Evolutionary conservation across 2,888 invertebrate genomes (phyloP), one percentile per base, ranked within the genome.

Genomic region (Chironomus riparius): DNA sequence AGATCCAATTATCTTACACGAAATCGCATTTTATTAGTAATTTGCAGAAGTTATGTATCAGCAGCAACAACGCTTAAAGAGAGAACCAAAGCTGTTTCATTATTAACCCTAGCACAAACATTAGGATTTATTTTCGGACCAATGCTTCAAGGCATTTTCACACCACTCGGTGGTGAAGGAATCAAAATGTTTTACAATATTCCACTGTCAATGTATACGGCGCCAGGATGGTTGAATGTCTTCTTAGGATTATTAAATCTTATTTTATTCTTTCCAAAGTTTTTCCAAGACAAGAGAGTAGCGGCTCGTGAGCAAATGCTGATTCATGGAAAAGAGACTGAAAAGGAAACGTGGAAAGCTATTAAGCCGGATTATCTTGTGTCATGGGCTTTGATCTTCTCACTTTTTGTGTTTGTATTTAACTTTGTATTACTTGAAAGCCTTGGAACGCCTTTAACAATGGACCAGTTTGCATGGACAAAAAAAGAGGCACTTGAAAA

Each of bases 401-500:
- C 93, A n/a, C 94, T 94, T 83, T 94, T 93, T 82, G 89, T 93
- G 78, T 86, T 94, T 78, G 92, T 93, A 75, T 94, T 94, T 83
- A 94, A 93, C 85, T 94, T 94, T 84, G 94, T 94, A 80, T 86
- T 95, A 77, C 85, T 94, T 79, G 95, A 95, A 87, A 94, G 94
- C 86, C 48, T 38, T 68, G 77, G 47, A 50, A 93, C 94, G 10
- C 89, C 93, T 3, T 86, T 95, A 75, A 93, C 92, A 38, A 94
- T 93, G 92, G 94, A 95, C 82, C 93, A 94, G 85, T 94, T 94
- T 83, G 94, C 90, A 47, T 94, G 94, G 94, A 88, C 88, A 77
- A 91, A 93, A 84, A 84, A 86, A 71, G 88, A 92, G 81, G 90
- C 94, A 13, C 84, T 94, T 47, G 88, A 89, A 83, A 91, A 93